These are phyloP conservation scores for Melinopterus prodromus DNA, from an alignment of 2,888 invertebrate genomes.

Conservation along the genomic window DNA sequence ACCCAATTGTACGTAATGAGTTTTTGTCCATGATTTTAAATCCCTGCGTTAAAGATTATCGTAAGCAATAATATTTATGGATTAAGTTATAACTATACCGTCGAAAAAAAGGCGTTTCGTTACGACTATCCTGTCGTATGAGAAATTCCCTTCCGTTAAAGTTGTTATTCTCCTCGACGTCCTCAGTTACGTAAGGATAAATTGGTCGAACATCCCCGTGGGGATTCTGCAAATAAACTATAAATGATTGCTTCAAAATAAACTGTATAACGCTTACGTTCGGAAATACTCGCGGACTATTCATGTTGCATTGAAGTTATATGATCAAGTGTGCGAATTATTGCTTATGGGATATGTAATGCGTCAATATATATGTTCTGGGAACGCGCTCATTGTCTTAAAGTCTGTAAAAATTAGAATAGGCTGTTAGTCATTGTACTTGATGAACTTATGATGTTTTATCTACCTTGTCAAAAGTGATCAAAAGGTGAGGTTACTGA, in stretches of 20 bases:
- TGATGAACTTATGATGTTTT: neutral
- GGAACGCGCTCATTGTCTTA: neutral
- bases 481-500: conserved; percentile 4
- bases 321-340: neutral
- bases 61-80: neutral
- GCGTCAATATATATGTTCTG: neutral
- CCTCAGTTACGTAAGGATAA: neutral
- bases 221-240: neutral
- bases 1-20: neutral
- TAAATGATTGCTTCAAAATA: neutral
- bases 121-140: neutral
- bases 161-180: neutral
- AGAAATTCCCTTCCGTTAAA: neutral
- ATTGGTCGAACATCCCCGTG: neutral
- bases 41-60: neutral
- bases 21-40: neutral
- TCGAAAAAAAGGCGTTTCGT: neutral
- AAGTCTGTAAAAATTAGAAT: neutral
- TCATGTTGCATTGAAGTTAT: neutral
- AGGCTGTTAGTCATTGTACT: neutral
- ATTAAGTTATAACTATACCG: neutral
- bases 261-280: neutral
- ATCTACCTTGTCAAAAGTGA: neutral
- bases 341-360: neutral
- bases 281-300: neutral